Conservation (phyloP, 2,113 vertebrate species). For the Egretta garzetta region DNA sequence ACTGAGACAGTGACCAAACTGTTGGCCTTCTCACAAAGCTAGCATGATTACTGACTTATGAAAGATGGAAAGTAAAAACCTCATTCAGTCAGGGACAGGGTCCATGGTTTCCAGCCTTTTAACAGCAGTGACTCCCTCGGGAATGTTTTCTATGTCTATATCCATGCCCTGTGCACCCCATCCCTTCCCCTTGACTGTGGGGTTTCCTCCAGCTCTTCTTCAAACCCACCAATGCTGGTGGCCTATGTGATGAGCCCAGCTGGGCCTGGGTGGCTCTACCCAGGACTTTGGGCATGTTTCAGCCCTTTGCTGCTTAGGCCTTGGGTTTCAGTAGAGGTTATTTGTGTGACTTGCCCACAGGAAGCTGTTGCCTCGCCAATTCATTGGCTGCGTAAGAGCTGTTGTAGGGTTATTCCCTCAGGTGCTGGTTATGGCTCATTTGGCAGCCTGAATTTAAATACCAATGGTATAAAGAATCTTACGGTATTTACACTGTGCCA, state of each 20-base stretch:
- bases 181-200: neutral
- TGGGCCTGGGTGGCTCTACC: neutral
- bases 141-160: neutral
- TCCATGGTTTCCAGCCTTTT: neutral
- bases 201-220: neutral
- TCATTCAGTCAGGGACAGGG: neutral
- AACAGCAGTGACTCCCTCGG: neutral
- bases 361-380: neutral
- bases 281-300: neutral
- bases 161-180: fast-evolving
- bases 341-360: neutral
- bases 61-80: neutral
- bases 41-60: neutral
- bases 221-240: neutral
- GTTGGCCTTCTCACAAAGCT: neutral
- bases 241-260: neutral
- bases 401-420: neutral
- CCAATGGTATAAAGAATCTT: neutral
- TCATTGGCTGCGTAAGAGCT: neutral
- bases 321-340: neutral
- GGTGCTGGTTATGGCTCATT: neutral
- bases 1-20: neutral
- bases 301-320: neutral
- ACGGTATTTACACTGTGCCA: neutral
- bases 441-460: slow-evolving; percentile 8